These are phyloP conservation scores for Anabacerthia variegaticeps DNA, from an alignment of 2,797 vertebrate species.

Conservation along the genomic window DNA sequence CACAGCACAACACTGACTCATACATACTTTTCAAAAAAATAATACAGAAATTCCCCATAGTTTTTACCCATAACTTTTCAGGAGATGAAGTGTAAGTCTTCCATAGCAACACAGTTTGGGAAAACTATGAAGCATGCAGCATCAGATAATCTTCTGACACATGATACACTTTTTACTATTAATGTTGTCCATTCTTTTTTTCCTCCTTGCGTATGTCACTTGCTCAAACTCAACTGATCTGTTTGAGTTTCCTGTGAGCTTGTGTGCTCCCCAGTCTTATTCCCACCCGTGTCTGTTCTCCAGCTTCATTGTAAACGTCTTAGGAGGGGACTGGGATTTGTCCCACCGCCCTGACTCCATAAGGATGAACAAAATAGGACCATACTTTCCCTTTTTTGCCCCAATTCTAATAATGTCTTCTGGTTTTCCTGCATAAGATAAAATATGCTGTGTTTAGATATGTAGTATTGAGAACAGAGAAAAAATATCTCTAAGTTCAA, in stretches of 20 bases:
- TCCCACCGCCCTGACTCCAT: neutral
- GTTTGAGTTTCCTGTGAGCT: neutral
- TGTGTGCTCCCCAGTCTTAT: neutral
- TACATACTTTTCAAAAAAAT: constrained; percentile 54
- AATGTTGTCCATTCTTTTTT: neutral
- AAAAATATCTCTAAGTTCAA: neutral
- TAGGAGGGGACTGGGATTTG: neutral
- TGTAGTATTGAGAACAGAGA: neutral
- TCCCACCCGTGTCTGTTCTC: neutral
- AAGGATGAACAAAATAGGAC: neutral
- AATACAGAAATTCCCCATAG: constrained; percentile 52
- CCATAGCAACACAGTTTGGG: constrained; percentile 30
- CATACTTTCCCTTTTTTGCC: neutral
- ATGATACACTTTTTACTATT: neutral
- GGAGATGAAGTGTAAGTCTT: constrained; percentile 31
- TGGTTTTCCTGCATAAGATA: neutral
- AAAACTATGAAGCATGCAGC: constrained; percentile 20
- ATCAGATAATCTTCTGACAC: constrained; percentile 21
- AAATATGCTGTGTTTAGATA: neutral
- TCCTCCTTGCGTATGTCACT: neutral
- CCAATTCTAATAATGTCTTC: neutral
- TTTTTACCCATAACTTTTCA: constrained; percentile 36
- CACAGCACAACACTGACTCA: constrained; percentile 53
- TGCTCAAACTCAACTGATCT: neutral
- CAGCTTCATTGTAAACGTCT: neutral